phyloP scores from a whole-genome alignment of 64 coral and sea anemone species.

The Montipora foliosa region DNA sequence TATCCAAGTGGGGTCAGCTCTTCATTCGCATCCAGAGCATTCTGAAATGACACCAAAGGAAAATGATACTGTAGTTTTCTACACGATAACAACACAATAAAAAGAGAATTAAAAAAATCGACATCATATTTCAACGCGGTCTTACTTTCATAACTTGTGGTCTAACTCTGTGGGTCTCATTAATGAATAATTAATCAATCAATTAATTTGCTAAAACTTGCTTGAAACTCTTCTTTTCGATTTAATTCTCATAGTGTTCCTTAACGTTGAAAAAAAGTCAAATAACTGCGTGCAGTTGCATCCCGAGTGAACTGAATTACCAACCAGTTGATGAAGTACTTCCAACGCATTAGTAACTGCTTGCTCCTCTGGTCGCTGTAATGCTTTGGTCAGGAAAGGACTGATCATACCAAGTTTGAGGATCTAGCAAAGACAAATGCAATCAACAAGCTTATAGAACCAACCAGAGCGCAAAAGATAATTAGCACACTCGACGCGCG shows the following conservation, averaged over 20 bases:
- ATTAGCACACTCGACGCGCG: not conserved
- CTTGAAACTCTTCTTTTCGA: too few species aligned
- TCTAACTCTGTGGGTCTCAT: not conserved
- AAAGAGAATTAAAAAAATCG: not conserved
- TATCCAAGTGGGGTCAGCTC: constrained; percentile 93
- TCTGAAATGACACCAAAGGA: constrained; percentile 33
- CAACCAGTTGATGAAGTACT: constrained; percentile 83
- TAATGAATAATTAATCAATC: too few species aligned
- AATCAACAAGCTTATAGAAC: not conserved
- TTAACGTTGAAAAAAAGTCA: not conserved
- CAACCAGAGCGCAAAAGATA: not conserved
- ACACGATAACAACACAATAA: not conserved
- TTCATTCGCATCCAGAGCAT: constrained; percentile 87
- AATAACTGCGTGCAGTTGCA: not conserved
- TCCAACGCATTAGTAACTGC: constrained; percentile 87
- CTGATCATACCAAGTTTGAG: constrained; percentile 90
- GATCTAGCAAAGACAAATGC: constrained; percentile 52
- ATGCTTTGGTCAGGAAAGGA: constrained; percentile 82
- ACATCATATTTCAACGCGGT: not conserved
- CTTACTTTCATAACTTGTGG: not conserved
- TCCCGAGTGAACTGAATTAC: not conserved
- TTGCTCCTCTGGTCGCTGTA: constrained; percentile 82
- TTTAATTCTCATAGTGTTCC: not conserved
- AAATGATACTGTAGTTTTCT: not conserved
- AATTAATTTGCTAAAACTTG: too few species aligned